A percentile compares a stretch with the other conserved stretches of the same genome.
These are phyloP conservation scores for Girardia tigrina DNA, from an alignment of 2,888 invertebrate species.

Conservation along the genomic window DNA sequence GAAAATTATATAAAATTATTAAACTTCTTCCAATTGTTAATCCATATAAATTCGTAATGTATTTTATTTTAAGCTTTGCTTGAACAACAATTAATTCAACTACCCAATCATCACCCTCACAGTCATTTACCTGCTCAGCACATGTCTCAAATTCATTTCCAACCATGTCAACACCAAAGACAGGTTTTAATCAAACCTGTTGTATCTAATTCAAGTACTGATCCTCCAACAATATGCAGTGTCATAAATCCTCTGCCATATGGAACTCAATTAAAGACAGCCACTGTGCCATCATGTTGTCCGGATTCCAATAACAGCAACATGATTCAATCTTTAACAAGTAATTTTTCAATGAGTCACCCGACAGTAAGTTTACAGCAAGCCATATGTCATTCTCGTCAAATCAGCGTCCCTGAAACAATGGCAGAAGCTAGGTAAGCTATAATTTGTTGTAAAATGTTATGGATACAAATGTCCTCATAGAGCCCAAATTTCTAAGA, in stretches of 20 bases:
- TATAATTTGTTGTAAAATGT: neutral
- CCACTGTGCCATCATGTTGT: neutral
- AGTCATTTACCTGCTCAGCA: neutral
- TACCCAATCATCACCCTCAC: constrained; percentile 9
- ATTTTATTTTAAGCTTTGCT: neutral
- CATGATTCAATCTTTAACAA: neutral
- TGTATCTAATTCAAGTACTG: neutral
- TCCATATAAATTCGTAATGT: neutral
- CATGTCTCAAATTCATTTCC: neutral
- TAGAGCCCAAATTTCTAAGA: constrained; percentile 40
- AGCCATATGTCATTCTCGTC: constrained; percentile 19
- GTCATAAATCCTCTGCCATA: neutral
- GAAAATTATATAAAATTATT: no score
- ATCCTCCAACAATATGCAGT: neutral
- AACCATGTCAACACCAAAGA: constrained; percentile 6
- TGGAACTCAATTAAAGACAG: neutral
- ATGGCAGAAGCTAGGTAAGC: neutral
- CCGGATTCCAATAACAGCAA: neutral
- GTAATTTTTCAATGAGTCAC: constrained; percentile 2
- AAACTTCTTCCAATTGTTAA: no score
- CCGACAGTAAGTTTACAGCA: neutral
- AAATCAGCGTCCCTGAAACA: neutral
- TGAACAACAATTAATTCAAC: constrained; percentile 1
- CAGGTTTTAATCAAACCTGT: neutral
- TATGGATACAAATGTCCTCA: no score